These are phyloP conservation scores for Istiophorus platypterus DNA, from an alignment of 2,113 vertebrate species.

Conservation along the genomic window DNA sequence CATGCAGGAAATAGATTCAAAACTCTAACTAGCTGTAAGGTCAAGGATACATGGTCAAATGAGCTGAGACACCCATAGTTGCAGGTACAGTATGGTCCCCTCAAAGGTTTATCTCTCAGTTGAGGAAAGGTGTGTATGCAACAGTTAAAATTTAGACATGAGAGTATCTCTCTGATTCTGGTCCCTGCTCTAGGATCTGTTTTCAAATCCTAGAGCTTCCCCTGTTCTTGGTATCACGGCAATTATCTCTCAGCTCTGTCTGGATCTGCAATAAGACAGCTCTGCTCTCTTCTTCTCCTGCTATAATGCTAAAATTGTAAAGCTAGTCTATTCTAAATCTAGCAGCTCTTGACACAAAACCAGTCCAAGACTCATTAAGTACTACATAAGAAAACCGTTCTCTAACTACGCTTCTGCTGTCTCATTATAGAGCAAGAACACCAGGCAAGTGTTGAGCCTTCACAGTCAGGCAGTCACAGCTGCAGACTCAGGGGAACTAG, in stretches of 20 bases:
- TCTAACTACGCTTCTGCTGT: conserved; percentile 56
- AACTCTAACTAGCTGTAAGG: not conserved
- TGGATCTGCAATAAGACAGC: not conserved
- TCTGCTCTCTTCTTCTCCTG: conserved; percentile 20
- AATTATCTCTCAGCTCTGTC: conserved; percentile 16
- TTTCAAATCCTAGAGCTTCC: not conserved
- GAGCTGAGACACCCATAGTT: not conserved
- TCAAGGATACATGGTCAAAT: not conserved
- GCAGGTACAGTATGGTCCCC: not conserved
- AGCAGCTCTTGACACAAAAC: conserved; percentile 40
- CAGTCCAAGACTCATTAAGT: conserved; percentile 52
- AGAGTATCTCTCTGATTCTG: not conserved
- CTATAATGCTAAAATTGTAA: not conserved
- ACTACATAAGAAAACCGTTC: conserved; percentile 53
- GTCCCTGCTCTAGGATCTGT: not conserved
- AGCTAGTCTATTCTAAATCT: not conserved
- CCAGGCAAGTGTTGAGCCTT: conserved; percentile 42
- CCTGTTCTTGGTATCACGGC: not conserved
- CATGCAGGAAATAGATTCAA: not conserved
- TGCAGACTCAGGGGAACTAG: conserved; percentile 60
- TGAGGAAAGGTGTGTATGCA: not conserved
- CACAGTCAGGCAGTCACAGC: conserved; percentile 42
- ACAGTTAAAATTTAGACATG: not conserved
- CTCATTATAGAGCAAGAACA: conserved; percentile 68
- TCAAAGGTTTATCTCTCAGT: not conserved